Percentiles rank a stretch among this genome's conserved stretches.
Evolutionary conservation across 1,140 invertebrate species (phyloP).

Genomic region (Cheumatopsyche charites): DNA sequence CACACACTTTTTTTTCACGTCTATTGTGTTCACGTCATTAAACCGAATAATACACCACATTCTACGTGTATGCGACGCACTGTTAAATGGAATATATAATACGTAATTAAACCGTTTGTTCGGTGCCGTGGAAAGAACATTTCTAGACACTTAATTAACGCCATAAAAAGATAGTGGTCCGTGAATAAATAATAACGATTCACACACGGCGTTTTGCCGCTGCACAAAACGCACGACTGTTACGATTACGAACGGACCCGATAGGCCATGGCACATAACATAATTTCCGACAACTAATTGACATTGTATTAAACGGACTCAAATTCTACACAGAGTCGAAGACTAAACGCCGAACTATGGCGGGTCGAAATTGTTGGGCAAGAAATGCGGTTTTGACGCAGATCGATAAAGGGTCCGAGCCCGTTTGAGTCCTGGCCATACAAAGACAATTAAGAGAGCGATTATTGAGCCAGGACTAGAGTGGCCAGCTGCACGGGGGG

Average conservation of each 20-base stretch:
- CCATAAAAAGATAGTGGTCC: slow-evolving; percentile 30
- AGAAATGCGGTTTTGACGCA: slow-evolving; percentile 13
- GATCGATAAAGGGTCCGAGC: slow-evolving; percentile 13
- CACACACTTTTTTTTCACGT: slow-evolving; percentile 18
- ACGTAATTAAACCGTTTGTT: slow-evolving; percentile 43
- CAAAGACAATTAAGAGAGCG: slow-evolving; percentile 29
- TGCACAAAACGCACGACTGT: not conserved
- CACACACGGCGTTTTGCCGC: not conserved
- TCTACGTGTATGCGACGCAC: slow-evolving; percentile 40
- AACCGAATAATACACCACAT: slow-evolving; percentile 41
- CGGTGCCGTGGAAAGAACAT: slow-evolving; percentile 28
- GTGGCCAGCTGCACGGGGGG: slow-evolving; percentile 29
- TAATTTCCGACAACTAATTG: too few relatives aligned
- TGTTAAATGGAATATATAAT: slow-evolving; percentile 47
- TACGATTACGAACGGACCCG: not conserved
- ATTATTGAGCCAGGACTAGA: slow-evolving; percentile 27
- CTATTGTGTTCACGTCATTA: slow-evolving; percentile 45
- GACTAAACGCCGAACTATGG: too few relatives aligned
- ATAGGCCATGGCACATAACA: too few relatives aligned
- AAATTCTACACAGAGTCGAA: too few relatives aligned
- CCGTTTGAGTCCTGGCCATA: slow-evolving; percentile 12
- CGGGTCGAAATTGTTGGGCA: too few relatives aligned
- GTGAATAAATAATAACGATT: slow-evolving; percentile 26
- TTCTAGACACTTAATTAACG: slow-evolving; percentile 34
- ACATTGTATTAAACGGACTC: too few relatives aligned